Base-by-base conservation (phyloP, 2,888 invertebrate genomes). In the Lydus trimaculatus region DNA sequence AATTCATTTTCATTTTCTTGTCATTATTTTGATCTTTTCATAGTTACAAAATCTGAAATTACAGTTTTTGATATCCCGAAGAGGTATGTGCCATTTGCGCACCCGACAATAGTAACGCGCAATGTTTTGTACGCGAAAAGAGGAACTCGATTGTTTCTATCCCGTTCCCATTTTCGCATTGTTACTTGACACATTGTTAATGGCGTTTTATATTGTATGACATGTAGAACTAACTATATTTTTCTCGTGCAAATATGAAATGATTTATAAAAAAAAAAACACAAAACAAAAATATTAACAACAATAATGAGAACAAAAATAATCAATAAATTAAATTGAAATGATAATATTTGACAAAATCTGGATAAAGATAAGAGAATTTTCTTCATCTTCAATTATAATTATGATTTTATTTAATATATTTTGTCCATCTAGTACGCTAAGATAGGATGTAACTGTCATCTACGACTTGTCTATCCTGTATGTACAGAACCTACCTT, bases 101-200 rank as follows among this genome's bases (percentile, higher is more conserved):
- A 69, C 71, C 76, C 75, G 76, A 77, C 75, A 77, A 76, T 77
- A 76, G 69, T 72, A 73, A 72, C 67, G 69, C 70, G 73, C 74
- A 76, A 73, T 76, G 73, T 74, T 74, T 74, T 74, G 72, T 75
- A 72, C 70, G 72, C 73, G 71, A 71, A 66, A 72, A 64, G 75
- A 66, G 76, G 73, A 71, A 66, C 69, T 58, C 68, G 72, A 69
- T 70, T 70, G 64, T 69, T 72, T 66, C 61, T 70, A 61, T 69
- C 65, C 68, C 75, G 67, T 63, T 75, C 78, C 74, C 74, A 73
- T 74, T 75, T 78, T 76, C 77, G 78, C 74, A 79, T 81, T 82
- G 82, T 82, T 82, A 81, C 74, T 78, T 79, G 75, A 80, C 75
- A 81, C 77, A 80, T 81, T 82, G 81, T 82, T 82, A 80, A 82